A percentile compares a stretch with the other conserved stretches of the same genome.
These are phyloP conservation scores for Tetragonula clypearis DNA, from an alignment of 1,140 invertebrate genomes.

Conservation along the genomic window DNA sequence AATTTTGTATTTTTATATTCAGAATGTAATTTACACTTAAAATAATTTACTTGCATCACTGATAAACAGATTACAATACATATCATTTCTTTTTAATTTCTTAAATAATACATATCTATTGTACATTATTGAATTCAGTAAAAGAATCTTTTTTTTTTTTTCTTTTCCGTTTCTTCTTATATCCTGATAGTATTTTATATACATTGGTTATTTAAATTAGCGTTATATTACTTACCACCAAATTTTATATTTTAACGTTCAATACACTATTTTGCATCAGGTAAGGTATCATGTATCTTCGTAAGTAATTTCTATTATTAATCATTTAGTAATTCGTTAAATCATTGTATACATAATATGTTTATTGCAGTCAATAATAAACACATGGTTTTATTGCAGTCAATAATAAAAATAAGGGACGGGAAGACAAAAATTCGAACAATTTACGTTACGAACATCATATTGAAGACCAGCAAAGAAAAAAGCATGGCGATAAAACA, in stretches of 20 bases:
- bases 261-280: not conserved
- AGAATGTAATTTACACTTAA: not conserved
- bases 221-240: constrained; percentile 41
- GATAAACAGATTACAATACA: not conserved
- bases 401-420: not conserved
- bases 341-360: not conserved
- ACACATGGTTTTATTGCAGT: too few relatives aligned
- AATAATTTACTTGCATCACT: not conserved
- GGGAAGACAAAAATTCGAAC: not conserved
- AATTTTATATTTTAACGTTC: not conserved
- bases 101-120: not conserved
- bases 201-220: not conserved
- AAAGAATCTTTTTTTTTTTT: not conserved
- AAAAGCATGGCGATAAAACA: not conserved
- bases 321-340: not conserved
- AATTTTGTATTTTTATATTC: not conserved
- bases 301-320: not conserved
- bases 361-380: not conserved
- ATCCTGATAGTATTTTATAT: not conserved
- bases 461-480: not conserved
- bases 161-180: too few relatives aligned
- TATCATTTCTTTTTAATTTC: not conserved
- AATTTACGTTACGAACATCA: not conserved
- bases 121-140: not conserved
- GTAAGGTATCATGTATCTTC: not conserved